These are phyloP conservation scores for Elymnias hypermnestra DNA, from an alignment of 1,140 invertebrate genomes.

Conservation along the genomic window DNA sequence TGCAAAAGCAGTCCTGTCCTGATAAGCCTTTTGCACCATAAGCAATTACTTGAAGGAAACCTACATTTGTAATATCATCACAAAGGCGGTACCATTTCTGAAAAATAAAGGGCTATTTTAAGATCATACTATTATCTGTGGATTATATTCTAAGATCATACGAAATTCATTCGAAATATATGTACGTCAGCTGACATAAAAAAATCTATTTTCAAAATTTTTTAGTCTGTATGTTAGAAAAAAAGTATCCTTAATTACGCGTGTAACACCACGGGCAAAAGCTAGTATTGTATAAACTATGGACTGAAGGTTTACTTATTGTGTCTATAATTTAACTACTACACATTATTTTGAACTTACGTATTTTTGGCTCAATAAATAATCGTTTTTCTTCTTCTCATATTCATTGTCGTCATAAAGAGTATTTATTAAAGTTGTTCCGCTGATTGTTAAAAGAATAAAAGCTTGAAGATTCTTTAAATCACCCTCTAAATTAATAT, in stretches of 20 bases:
- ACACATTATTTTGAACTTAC: too few relatives aligned
- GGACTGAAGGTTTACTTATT: too few relatives aligned
- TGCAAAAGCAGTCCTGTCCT: conserved; percentile 93
- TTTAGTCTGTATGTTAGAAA: too few relatives aligned
- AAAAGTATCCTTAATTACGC: too few relatives aligned
- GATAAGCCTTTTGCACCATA: conserved; percentile 90
- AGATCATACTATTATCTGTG: neutral
- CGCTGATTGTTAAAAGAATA: conserved; percentile 93
- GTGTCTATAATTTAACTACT: too few relatives aligned
- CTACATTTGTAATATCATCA: conserved; percentile 86
- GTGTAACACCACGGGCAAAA: too few relatives aligned
- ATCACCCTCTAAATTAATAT: conserved; percentile 35
- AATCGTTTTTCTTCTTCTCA: conserved; percentile 1
- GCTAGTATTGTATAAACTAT: too few relatives aligned
- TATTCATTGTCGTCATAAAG: conserved; percentile 88
- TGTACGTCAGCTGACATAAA: too few relatives aligned
- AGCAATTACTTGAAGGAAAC: conserved; percentile 89
- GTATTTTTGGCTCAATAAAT: conserved; percentile 79
- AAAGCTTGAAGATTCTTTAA: conserved; percentile 85
- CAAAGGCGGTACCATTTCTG: conserved; percentile 80
- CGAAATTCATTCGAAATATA: too few relatives aligned
- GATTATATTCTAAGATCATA: too few relatives aligned
- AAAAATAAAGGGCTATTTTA: conserved; percentile 7
- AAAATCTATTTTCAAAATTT: too few relatives aligned
- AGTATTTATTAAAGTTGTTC: conserved; percentile 89